Base-by-base conservation (phyloP, 2,888 invertebrate species). In the Hydriomena furcata region DNA sequence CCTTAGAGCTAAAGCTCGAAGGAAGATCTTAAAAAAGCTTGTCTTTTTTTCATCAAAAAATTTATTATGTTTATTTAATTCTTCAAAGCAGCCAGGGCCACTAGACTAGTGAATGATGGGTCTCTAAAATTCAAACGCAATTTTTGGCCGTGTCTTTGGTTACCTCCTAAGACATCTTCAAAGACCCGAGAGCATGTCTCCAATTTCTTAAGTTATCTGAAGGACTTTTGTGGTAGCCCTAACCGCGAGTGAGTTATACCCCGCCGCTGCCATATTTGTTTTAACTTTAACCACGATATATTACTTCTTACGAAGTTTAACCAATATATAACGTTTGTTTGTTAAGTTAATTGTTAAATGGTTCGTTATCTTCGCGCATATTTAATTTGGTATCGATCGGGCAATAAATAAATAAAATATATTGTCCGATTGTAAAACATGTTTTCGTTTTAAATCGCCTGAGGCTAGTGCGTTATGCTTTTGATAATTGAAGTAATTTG, bases 321-420 rank as follows among this genome's bases (percentile, higher is more conserved):
- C 49, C 83, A 85, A 89, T 90, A 88, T 88, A 90, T 90, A 88
- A 90, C 81, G 73, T 89, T 88, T 90, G 90, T 91, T 91, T 90
- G 90, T 90, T 87, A 87, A 89, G 90, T 90, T 90, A 90, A 91
- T 91, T 90, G 86, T 83, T 88, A 86, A 90, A 88, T 83, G 74
- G 70, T 77, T 89, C 89, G 89, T 90, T 90, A 87, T 81, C 70
- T 75, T 72, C 77, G 71, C 75, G 77, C 73, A 79, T 84, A 82
- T 80, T 83, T 87, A 84, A 85, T 85, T 80, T 74, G 73, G 70
- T 71, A 71, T 73, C 77, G 75, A 71, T 72, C 73, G 68, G 70
- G 67, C 65, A 64, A 66, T 77, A 79, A 83, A 82, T 82, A 82
- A 79, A 43, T 27, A 37, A 41, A 41, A 31, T 44, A 27, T 45